phyloP scores from a whole-genome alignment of 2,888 invertebrate genomes.

The Glyphotaelius pellucidus region DNA sequence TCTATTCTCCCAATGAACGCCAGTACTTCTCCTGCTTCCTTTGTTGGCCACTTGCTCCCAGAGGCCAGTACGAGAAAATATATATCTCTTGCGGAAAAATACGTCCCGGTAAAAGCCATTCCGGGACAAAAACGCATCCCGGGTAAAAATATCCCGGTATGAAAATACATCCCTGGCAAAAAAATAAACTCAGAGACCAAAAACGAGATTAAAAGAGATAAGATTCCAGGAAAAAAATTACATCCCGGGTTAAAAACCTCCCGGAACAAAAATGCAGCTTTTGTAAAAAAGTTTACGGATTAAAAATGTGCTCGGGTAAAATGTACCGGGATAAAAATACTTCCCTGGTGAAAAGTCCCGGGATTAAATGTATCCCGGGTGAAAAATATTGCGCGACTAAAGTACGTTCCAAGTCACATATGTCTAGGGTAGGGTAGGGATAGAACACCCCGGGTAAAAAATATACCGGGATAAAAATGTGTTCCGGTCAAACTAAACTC shows the following conservation, averaged over 20 bases:
- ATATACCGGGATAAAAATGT: neutral
- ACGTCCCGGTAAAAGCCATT: neutral
- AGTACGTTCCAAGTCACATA: too few relatives aligned
- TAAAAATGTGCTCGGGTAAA: too few relatives aligned
- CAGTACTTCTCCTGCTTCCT: neutral
- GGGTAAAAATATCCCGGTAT: neutral
- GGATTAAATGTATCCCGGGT: neutral
- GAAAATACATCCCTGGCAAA: neutral
- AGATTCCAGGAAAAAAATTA: too few relatives aligned
- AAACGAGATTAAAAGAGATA: neutral
- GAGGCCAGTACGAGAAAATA: neutral
- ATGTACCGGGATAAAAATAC: too few relatives aligned
- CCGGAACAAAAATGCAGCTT: too few relatives aligned
- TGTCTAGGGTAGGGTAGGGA: too few relatives aligned
- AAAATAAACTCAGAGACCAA: neutral
- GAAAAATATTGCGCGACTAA: too few relatives aligned
- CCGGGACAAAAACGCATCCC: neutral
- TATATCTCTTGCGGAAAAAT: neutral
- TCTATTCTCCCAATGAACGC: constrained; percentile 2
- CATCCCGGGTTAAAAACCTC: too few relatives aligned
- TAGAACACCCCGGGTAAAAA: neutral
- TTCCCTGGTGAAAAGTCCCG: neutral
- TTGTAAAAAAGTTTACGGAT: too few relatives aligned
- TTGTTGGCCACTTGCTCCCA: neutral
- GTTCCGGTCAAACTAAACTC: neutral